These are phyloP conservation scores for Himantopus leucocephalus DNA, from an alignment of 2,113 vertebrate species.

Conservation along the genomic window DNA sequence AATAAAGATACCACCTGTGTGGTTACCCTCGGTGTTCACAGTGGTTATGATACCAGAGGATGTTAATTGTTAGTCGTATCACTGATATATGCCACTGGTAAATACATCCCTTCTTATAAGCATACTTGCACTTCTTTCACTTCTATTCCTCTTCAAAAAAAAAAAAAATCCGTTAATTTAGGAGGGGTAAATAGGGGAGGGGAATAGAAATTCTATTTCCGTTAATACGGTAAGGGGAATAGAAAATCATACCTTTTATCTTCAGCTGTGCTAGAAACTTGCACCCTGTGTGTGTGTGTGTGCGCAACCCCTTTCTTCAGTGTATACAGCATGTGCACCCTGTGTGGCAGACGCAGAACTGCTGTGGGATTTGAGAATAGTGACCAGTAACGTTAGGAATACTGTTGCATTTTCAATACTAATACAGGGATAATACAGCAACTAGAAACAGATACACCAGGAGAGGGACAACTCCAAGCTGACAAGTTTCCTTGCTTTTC, in stretches of 20 bases:
- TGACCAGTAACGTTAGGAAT: neutral
- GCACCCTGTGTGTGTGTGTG: neutral
- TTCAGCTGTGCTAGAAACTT: neutral
- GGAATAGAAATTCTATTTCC: neutral
- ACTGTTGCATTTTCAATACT: neutral
- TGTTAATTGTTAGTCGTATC: neutral
- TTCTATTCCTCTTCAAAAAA: neutral
- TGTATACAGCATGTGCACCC: neutral
- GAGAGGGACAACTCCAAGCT: neutral
- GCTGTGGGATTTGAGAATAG: neutral
- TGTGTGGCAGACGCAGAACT: neutral
- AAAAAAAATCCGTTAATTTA: neutral
- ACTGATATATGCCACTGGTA: neutral
- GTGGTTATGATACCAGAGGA: neutral
- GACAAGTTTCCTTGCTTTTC: neutral
- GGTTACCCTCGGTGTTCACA: slow-evolving; percentile 64
- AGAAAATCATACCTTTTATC: neutral
- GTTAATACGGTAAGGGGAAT: neutral
- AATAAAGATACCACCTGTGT: slow-evolving; percentile 80
- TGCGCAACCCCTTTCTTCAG: neutral
- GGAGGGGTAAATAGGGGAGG: neutral
- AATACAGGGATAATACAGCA: neutral
- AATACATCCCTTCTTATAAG: neutral
- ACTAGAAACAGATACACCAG: neutral
- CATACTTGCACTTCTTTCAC: neutral